Percentiles rank a stretch among this genome's conserved stretches.
phyloP scores from a whole-genome alignment of 1,140 invertebrate species.

The Alviniconcha marisindica region DNA sequence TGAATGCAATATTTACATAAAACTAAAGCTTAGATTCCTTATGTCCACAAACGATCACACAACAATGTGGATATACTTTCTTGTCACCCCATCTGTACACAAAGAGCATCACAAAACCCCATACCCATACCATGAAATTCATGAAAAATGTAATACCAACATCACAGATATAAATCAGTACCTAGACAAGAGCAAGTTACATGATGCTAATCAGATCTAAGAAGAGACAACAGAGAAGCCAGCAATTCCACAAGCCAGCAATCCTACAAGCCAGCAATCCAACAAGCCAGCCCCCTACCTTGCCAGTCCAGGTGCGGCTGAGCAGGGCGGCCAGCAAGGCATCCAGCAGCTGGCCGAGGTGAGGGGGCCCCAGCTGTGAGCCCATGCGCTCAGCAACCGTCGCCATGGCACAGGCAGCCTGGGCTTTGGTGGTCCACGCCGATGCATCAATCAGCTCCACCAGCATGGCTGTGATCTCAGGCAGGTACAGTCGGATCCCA shows the following conservation, averaged over 20 bases:
- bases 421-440: slow-evolving; percentile 91
- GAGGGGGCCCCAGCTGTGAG: slow-evolving; percentile 81
- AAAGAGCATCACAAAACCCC: background rate
- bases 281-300: slow-evolving; percentile 73
- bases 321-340: slow-evolving; percentile 85
- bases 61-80: too few species aligned
- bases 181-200: background rate
- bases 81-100: background rate
- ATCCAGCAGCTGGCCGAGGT: slow-evolving; percentile 82
- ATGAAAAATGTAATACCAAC: background rate
- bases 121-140: background rate
- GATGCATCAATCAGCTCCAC: slow-evolving; percentile 85
- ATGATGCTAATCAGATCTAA: background rate
- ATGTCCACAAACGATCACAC: too few species aligned
- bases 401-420: slow-evolving; percentile 87
- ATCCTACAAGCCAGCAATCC: too few species aligned
- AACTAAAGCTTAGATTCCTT: too few species aligned
- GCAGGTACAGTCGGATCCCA: slow-evolving; percentile 86
- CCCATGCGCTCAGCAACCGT: slow-evolving; percentile 87
- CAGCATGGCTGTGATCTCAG: slow-evolving; percentile 84
- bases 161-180: background rate
- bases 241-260: background rate
- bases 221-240: background rate
- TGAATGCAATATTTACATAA: too few species aligned
- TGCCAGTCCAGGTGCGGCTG: slow-evolving; percentile 92